Percentiles rank a stretch among this genome's conserved stretches.
Conservation (phyloP, 2,888 invertebrate species). For the Cheilosia urbana region DNA sequence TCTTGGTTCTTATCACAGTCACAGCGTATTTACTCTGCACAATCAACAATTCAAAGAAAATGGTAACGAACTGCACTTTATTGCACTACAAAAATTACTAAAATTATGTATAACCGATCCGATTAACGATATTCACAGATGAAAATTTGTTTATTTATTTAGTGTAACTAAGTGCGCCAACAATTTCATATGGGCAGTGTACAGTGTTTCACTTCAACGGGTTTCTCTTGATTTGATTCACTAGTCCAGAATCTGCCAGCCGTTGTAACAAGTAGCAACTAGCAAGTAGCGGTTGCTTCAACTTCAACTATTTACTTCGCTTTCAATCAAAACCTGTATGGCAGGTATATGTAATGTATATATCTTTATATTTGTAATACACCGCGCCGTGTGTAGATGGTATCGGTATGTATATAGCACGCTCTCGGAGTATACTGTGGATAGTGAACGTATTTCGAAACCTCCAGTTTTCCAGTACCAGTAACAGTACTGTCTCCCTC, state of each 20-base stretch:
- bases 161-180: not conserved
- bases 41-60: slow-evolving; percentile 28
- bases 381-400: not conserved
- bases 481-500: slow-evolving; percentile 9
- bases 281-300: slow-evolving; percentile 24
- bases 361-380: not conserved
- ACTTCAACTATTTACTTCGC: slow-evolving; percentile 22
- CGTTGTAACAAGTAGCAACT: not conserved
- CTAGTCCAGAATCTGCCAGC: slow-evolving; percentile 48
- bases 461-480: too few species aligned
- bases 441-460: slow-evolving; percentile 23
- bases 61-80: slow-evolving; percentile 11
- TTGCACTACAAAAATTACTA: not conserved
- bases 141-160: slow-evolving; percentile 25
- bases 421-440: not conserved
- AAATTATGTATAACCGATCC: not conserved
- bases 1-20: slow-evolving; percentile 56
- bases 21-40: not conserved
- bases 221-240: slow-evolving; percentile 61
- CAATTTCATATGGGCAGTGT: not conserved
- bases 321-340: slow-evolving; percentile 50
- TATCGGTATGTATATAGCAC: not conserved
- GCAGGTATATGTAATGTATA: not conserved
- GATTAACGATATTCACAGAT: slow-evolving; percentile 8
- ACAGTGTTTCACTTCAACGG: slow-evolving; percentile 59